Base-by-base conservation (phyloP, 2,888 invertebrate species). In the Stenurella melanura region DNA sequence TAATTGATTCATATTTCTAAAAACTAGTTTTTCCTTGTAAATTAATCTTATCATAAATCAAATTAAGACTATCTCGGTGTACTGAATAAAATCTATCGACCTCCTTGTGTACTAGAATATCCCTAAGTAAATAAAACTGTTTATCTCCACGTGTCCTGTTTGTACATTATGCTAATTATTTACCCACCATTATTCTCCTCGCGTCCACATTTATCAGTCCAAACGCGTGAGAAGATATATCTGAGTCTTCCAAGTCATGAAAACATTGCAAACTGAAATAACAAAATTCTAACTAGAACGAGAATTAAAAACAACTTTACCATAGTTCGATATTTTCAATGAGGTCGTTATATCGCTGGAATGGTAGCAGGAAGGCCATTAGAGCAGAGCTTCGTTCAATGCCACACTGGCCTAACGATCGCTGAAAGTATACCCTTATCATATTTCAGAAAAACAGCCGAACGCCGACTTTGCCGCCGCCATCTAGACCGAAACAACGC, bases 251-350 rank as follows among this genome's bases (percentile, higher is more conserved):
- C 50, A n/a, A 50, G n/a, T n/a, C 50, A 50, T 15, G n/a, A 50
- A 50, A 50, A 50, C 50, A 50, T 50, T n/a, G 2, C n/a, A n/a
- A 17, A 50, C n/a, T 50, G 15, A 42, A 42, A 42, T 42, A 15
- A n/a, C n/a, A 17, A 34, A 50, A 50, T 50, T 15, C 50, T n/a
- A 50, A 50, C 50, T 50, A 17, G 50, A 50, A n/a, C 42, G 15
- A n/a, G 50, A 50, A 50, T 50, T 50, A 50, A 50, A 50, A 50
- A 50, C 50, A 50, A 50, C 50, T 50, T 50, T 15, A 50, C 50
- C n/a, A n/a, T 50, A 50, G 50, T 50, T 50, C n/a, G 50, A 50
- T 50, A 50, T 50, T 50, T 50, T n/a, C n/a, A n/a, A n/a, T 50
- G 15, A n/a, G 15, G 7, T 6, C 50, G 50, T 50, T 50, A 50